Evolutionary conservation across 2,888 invertebrate species (phyloP).

Genomic region (Arrhopalites spinosus): DNA sequence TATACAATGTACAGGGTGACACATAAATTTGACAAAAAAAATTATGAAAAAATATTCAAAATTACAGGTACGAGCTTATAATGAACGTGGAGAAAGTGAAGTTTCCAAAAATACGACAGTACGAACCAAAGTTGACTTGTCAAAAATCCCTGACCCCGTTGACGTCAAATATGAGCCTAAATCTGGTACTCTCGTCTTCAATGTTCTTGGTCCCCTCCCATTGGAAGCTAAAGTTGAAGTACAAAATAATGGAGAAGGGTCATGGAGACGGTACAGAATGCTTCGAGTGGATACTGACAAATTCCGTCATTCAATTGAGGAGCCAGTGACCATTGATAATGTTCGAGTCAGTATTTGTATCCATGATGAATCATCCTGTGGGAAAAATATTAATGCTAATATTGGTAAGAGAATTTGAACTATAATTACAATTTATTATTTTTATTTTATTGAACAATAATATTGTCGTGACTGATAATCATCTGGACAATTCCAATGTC

Average conservation of each 20-base stretch:
- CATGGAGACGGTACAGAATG: conserved; percentile 65
- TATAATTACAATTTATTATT: background rate
- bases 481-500: background rate
- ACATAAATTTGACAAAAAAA: too few species aligned
- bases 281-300: conserved; percentile 63
- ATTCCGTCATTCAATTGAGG: conserved; percentile 60
- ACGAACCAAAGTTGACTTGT: conserved; percentile 79
- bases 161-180: conserved; percentile 82
- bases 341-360: conserved; percentile 82
- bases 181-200: conserved; percentile 75
- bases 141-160: conserved; percentile 73
- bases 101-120: conserved; percentile 82
- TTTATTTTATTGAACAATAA: background rate
- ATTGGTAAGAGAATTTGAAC: conserved; percentile 18
- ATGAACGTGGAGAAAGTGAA: conserved; percentile 84
- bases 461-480: background rate
- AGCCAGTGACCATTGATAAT: conserved; percentile 61
- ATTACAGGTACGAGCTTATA: conserved; percentile 78
- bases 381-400: conserved; percentile 78
- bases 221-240: conserved; percentile 55
- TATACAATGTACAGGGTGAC: too few species aligned
- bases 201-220: conserved; percentile 62
- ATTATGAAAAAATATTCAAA: conserved; percentile 2
- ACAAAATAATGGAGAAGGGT: conserved; percentile 68
- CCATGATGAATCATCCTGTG: conserved; percentile 79